These are phyloP conservation scores for Aphaenogaster ashmeadi DNA, from an alignment of 1,140 invertebrate species.

Conservation along the genomic window DNA sequence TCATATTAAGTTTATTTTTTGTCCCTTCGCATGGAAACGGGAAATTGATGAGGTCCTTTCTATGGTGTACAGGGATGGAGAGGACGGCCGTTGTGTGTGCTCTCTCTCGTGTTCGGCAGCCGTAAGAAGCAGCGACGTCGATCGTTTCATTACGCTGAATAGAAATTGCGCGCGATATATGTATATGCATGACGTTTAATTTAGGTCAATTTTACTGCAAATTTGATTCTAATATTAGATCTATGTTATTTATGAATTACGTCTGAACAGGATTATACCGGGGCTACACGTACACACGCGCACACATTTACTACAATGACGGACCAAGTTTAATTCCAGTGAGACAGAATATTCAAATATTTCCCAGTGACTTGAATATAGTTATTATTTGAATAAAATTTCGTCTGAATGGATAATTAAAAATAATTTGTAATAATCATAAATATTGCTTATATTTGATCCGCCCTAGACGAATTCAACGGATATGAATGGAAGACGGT, in stretches of 20 bases:
- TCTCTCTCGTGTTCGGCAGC: slow-evolving; percentile 49
- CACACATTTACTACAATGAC: neutral
- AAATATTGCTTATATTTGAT: neutral
- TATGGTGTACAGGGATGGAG: slow-evolving; percentile 42
- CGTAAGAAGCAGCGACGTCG: slow-evolving; percentile 59
- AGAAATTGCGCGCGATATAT: slow-evolving; percentile 41
- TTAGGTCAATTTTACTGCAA: slow-evolving; percentile 11
- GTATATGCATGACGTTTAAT: slow-evolving; percentile 12
- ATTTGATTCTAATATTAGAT: slow-evolving; percentile 25
- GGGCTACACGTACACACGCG: neutral
- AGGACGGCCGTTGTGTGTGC: slow-evolving; percentile 16
- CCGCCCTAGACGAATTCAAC: neutral
- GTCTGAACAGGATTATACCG: slow-evolving; percentile 16
- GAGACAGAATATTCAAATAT: neutral
- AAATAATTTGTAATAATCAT: neutral
- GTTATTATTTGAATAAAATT: neutral
- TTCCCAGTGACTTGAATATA: neutral
- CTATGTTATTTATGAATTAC: slow-evolving; percentile 28
- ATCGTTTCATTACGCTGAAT: slow-evolving; percentile 59
- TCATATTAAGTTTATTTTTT: slow-evolving; percentile 80
- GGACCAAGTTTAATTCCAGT: neutral
- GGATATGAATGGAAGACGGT: slow-evolving; percentile 52
- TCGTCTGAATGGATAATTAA: neutral
- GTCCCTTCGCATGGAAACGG: slow-evolving; percentile 71
- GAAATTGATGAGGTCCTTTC: slow-evolving; percentile 78